Conservation (phyloP, 2,888 invertebrate genomes). For the Diadegma fenestrale region DNA sequence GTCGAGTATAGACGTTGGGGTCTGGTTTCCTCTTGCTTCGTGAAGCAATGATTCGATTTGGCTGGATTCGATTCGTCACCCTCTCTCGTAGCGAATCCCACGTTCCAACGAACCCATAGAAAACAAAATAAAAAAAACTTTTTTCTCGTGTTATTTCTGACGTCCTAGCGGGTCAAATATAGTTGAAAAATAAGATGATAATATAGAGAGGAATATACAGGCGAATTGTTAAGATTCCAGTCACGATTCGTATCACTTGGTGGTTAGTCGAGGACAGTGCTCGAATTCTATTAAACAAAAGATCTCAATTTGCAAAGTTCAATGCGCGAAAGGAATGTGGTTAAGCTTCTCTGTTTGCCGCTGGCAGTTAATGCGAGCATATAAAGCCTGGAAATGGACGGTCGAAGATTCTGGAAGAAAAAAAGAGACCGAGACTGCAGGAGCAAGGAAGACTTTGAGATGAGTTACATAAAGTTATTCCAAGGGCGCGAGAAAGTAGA, state of each 20-base stretch:
- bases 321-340: conserved; percentile 5
- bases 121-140: conserved; percentile 16
- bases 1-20: conserved; percentile 35
- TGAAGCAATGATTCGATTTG: conserved; percentile 58
- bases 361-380: conserved; percentile 10
- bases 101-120: conserved; percentile 27
- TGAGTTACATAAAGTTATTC: conserved; percentile 64
- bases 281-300: conserved; percentile 18
- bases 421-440: background rate
- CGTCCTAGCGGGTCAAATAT: conserved; percentile 5
- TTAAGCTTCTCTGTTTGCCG: background rate
- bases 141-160: conserved; percentile 3
- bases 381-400: conserved; percentile 4
- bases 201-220: conserved; percentile 10
- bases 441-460: conserved; percentile 3
- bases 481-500: conserved; percentile 16
- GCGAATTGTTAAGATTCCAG: conserved; percentile 53
- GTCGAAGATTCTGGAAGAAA: background rate
- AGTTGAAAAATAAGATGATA: conserved; percentile 48
- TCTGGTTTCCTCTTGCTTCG: conserved; percentile 28
- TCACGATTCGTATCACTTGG: conserved; percentile 52
- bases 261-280: conserved; percentile 9
- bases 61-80: conserved; percentile 59
- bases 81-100: conserved; percentile 23
- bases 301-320: background rate